Evolutionary conservation across 1,140 invertebrate genomes (phyloP).

Genomic region (Hetaerina americana): DNA sequence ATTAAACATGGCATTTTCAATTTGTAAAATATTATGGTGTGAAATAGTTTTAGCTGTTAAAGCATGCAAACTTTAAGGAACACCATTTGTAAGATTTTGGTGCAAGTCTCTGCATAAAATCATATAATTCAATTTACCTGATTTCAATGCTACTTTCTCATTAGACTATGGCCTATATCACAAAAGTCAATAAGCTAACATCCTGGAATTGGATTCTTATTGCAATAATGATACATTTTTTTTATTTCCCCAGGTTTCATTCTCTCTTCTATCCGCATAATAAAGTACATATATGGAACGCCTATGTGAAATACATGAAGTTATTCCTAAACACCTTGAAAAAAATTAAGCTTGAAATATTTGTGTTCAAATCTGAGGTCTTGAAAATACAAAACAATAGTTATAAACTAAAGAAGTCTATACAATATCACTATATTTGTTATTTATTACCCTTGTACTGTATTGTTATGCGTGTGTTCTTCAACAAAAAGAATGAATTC

Average conservation of each 20-base stretch:
- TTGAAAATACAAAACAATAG: constrained; percentile 4
- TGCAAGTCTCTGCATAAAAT: too few species aligned
- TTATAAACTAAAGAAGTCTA: neutral
- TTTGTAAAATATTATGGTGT: too few species aligned
- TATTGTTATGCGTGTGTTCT: constrained; percentile 5
- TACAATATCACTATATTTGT: constrained; percentile 1
- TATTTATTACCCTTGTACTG: constrained; percentile 6
- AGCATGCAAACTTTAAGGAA: too few species aligned
- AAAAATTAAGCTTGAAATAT: neutral
- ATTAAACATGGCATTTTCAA: too few species aligned
- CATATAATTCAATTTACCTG: too few species aligned
- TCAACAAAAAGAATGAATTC: constrained; percentile 2
- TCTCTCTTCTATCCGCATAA: constrained; percentile 6
- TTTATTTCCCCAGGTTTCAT: neutral
- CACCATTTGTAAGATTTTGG: too few species aligned
- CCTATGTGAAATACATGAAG: neutral
- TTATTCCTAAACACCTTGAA: constrained; percentile 2
- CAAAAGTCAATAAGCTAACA: too few species aligned
- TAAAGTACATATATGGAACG: constrained; percentile 1
- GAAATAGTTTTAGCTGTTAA: too few species aligned
- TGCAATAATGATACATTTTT: too few species aligned
- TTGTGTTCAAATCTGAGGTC: neutral
- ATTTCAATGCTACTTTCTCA: too few species aligned
- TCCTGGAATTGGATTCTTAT: too few species aligned
- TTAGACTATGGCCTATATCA: too few species aligned